Conservation (phyloP, 2,113 vertebrate genomes). For the Narcine bancroftii region DNA sequence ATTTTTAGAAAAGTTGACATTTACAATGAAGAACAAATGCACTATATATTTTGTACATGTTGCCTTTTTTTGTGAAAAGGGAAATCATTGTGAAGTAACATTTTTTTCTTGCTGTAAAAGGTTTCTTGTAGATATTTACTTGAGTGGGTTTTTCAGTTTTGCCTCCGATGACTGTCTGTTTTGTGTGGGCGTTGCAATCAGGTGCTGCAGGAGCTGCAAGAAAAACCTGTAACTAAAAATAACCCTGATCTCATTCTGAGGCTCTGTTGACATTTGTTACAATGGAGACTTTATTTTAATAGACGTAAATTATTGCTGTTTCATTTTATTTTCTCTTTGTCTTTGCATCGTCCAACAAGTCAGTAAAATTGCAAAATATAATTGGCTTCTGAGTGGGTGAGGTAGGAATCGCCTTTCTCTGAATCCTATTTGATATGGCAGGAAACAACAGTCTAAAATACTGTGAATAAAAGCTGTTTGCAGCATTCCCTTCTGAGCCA, state of each 20-base stretch:
- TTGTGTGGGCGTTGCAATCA: conserved; percentile 41
- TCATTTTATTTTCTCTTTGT: background rate
- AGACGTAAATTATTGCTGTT: background rate
- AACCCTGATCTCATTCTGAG: conserved; percentile 42
- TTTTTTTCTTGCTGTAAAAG: no score
- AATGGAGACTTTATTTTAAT: conserved; percentile 37
- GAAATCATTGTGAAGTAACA: background rate
- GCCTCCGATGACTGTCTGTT: background rate
- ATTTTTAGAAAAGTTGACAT: background rate
- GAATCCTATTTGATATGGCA: background rate
- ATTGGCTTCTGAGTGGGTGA: background rate
- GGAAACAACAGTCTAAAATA: background rate
- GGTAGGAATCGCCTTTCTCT: background rate
- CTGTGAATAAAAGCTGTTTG: background rate
- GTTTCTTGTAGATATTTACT: background rate
- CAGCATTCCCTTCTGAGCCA: no score
- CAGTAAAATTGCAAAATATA: background rate
- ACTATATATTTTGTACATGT: background rate
- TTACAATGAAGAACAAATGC: background rate
- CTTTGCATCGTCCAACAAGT: background rate
- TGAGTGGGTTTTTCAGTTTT: background rate
- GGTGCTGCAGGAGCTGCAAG: conserved; percentile 44
- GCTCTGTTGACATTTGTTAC: conserved; percentile 42
- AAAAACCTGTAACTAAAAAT: conserved; percentile 42
- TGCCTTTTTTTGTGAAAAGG: background rate